Conservation (phyloP, 53 echinoderm and acorn worm genomes). For the Stichopus horrens region DNA sequence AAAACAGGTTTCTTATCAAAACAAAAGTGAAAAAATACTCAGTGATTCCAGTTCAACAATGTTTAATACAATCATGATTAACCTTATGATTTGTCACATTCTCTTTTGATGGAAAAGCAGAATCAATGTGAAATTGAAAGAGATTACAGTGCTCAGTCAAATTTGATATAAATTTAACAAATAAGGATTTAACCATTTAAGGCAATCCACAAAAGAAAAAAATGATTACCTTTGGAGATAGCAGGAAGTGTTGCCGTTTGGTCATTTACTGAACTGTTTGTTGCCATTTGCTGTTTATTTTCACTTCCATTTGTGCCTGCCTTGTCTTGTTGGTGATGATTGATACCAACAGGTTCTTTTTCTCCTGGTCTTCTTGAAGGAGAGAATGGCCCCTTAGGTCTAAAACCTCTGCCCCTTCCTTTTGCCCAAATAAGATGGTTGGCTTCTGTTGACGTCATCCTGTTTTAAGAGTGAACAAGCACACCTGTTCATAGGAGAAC, state of each 20-base stretch:
- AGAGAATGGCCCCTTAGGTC: conserved; percentile 46
- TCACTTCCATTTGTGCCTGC: not conserved
- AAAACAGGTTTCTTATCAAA: too few species aligned
- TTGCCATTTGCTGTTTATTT: not conserved
- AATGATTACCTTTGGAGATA: not conserved
- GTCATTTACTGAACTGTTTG: not conserved
- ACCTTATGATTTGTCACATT: too few species aligned
- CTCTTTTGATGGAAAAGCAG: too few species aligned
- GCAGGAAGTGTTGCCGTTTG: not conserved
- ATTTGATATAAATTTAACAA: too few species aligned
- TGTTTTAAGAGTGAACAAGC: not conserved
- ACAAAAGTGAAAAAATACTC: too few species aligned
- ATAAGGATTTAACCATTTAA: too few species aligned
- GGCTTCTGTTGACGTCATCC: not conserved
- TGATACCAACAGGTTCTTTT: not conserved
- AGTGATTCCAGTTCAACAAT: too few species aligned
- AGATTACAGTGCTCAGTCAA: too few species aligned
- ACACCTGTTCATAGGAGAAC: too few species aligned
- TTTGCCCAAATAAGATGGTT: conserved; percentile 33
- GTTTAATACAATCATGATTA: too few species aligned
- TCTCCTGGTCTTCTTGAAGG: conserved; percentile 64
- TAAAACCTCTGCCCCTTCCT: conserved; percentile 66
- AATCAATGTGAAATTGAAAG: too few species aligned
- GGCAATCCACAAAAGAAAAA: too few species aligned
- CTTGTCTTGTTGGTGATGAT: not conserved